Base-by-base conservation (phyloP, 2,797 vertebrate species). In the Acanthurus lineatus region DNA sequence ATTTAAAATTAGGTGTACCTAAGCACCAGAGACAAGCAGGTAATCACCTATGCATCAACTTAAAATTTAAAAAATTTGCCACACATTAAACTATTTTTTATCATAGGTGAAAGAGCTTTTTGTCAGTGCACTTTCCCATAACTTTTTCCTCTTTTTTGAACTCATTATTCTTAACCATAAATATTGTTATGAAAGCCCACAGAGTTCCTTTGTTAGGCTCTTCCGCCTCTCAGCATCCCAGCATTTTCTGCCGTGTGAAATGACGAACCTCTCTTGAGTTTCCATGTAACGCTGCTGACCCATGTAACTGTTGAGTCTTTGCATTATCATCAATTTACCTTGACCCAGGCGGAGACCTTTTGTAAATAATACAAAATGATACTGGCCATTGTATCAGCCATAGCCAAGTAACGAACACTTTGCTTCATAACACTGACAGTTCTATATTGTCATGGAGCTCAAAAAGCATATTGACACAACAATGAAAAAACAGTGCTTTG, bases 71-170 rank as follows among this genome's bases (percentile, higher is more conserved):
- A 25, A 49, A 53, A 11, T 44, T 3, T 63, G 25, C 20, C 28
- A 32, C 28, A 32, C 28, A 32, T 5, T 32, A 4, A 32, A 32
- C 28, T 32, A 32, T 32, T 32, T 35, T 35, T 35, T 35, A 35
- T 35, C 32, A 35, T 35, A 35, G 6, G 32, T 35, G 32, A 35
- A 35, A 35, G 5, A 35, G 32, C 32, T 17, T 42, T 17, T 17
- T 40, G 40, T 35, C 32, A 32, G 35, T 59, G 42, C n/a, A 15
- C 28, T 72, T 66, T 65, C 25, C 44, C 14, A 19, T 14, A 48
- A 28, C 17, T 25, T 53, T 25, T 61, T 62, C 68, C 28, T 52
- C 77, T 35, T 68, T 28, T 15, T 71, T 68, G 16, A 83, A 66
- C 14, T 59, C 62, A 20, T 48, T 66, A 53, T 69, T 48, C 38